phyloP scores from a whole-genome alignment of 2,888 invertebrate genomes.

The Melinaea menophilus region DNA sequence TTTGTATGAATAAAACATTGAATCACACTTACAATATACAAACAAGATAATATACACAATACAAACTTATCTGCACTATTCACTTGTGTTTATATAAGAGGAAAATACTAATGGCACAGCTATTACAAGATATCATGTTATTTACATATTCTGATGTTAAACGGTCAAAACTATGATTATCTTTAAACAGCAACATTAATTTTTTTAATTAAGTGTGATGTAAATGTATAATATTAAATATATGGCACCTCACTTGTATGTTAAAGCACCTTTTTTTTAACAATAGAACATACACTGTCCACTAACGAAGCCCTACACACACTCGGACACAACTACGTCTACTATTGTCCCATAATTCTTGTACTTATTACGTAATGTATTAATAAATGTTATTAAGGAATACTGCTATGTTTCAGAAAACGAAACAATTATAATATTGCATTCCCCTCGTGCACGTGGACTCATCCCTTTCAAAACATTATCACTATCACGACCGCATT shows the following conservation, averaged over 20 bases:
- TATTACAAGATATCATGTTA: too few relatives aligned
- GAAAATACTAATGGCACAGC: too few relatives aligned
- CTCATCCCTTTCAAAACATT: slow-evolving; percentile 13
- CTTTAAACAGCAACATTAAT: background rate
- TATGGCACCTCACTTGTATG: slow-evolving; percentile 26
- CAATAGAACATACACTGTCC: background rate
- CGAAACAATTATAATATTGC: slow-evolving; percentile 11
- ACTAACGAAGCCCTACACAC: background rate
- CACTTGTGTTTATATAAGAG: too few relatives aligned
- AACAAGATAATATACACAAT: too few relatives aligned
- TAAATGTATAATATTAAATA: slow-evolving; percentile 28
- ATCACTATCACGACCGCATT: slow-evolving; percentile 53
- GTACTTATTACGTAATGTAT: background rate
- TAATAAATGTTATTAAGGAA: background rate
- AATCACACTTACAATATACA: background rate
- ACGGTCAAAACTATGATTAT: too few relatives aligned
- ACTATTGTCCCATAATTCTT: background rate
- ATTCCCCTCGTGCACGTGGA: slow-evolving; percentile 21
- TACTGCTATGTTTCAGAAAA: background rate
- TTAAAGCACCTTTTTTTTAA: background rate
- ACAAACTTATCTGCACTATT: too few relatives aligned
- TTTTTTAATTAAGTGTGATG: slow-evolving; percentile 26
- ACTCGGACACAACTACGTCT: background rate
- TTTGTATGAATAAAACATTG: background rate
- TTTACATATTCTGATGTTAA: too few relatives aligned